These are phyloP conservation scores for Hiodon alosoides DNA, from an alignment of 2,113 vertebrate genomes.

Conservation along the genomic window DNA sequence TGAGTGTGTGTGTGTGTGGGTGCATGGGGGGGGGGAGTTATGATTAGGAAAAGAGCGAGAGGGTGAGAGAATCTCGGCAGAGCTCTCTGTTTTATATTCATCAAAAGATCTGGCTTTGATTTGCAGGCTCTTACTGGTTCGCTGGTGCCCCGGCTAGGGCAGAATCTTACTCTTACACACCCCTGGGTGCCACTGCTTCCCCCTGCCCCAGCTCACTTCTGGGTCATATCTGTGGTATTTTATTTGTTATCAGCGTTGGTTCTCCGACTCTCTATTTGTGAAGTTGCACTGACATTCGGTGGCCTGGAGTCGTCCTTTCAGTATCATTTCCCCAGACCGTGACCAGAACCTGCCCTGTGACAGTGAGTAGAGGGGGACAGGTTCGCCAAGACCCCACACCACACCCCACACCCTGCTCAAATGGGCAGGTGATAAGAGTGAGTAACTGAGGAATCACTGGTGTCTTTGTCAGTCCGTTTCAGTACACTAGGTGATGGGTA, in stretches of 20 bases:
- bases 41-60: slow-evolving; percentile 63
- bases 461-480: too few relatives aligned
- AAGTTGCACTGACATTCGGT: slow-evolving; percentile 27
- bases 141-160: slow-evolving; percentile 57
- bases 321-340: slow-evolving; percentile 30
- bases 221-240: slow-evolving; percentile 55
- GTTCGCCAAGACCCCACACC: neutral
- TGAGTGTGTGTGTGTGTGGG: slow-evolving; percentile 29
- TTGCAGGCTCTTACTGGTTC: slow-evolving; percentile 66
- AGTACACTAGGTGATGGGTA: too few relatives aligned
- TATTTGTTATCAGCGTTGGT: slow-evolving; percentile 66
- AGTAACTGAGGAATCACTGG: too few relatives aligned
- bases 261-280: slow-evolving; percentile 50
- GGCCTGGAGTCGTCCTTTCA: slow-evolving; percentile 25
- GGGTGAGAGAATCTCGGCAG: slow-evolving; percentile 69
- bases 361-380: neutral
- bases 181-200: slow-evolving; percentile 24
- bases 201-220: slow-evolving; percentile 33
- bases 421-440: neutral
- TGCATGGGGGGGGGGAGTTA: slow-evolving; percentile 46
- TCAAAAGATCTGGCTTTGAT: slow-evolving; percentile 76
- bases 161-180: slow-evolving; percentile 61
- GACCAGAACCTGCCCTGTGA: slow-evolving; percentile 32
- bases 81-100: slow-evolving; percentile 75
- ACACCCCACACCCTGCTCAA: neutral